phyloP scores from a whole-genome alignment of 2,888 invertebrate genomes.

The Linnaemya vulpina region DNA sequence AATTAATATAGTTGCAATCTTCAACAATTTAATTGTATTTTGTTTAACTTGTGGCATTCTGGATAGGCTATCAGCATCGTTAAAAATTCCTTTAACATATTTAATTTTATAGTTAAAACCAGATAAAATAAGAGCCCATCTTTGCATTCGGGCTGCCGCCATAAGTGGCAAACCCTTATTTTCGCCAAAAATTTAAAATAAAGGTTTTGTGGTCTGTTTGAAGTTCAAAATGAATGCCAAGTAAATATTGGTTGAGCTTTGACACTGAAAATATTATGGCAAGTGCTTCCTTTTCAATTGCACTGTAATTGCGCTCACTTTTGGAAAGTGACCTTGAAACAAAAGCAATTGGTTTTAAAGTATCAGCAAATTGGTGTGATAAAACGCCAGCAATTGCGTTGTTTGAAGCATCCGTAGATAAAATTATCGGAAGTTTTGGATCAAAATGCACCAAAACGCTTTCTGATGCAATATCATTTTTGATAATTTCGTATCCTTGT shows the following conservation, averaged over 20 bases:
- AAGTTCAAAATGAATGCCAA: too few relatives aligned
- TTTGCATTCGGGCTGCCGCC: too few relatives aligned
- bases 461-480: neutral
- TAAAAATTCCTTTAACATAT: too few relatives aligned
- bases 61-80: too few relatives aligned
- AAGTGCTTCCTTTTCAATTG: slow-evolving; percentile 46
- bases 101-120: too few relatives aligned
- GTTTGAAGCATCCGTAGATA: neutral
- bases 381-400: slow-evolving; percentile 1
- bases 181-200: too few relatives aligned
- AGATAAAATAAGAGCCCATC: too few relatives aligned
- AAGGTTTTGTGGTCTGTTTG: too few relatives aligned
- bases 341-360: too few relatives aligned
- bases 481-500: neutral
- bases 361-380: neutral
- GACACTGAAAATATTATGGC: slow-evolving; percentile 22
- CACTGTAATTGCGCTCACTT: slow-evolving; percentile 39
- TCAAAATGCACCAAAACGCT: neutral
- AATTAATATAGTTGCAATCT: too few relatives aligned
- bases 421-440: neutral
- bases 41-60: neutral
- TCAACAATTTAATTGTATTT: neutral
- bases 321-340: slow-evolving; percentile 43
- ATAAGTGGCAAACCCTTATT: too few relatives aligned
- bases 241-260: too few relatives aligned